A percentile compares a stretch with the other conserved stretches of the same genome.
Conservation (phyloP, 1,140 invertebrate species). For the Venustaconcha ellipsiformis region DNA sequence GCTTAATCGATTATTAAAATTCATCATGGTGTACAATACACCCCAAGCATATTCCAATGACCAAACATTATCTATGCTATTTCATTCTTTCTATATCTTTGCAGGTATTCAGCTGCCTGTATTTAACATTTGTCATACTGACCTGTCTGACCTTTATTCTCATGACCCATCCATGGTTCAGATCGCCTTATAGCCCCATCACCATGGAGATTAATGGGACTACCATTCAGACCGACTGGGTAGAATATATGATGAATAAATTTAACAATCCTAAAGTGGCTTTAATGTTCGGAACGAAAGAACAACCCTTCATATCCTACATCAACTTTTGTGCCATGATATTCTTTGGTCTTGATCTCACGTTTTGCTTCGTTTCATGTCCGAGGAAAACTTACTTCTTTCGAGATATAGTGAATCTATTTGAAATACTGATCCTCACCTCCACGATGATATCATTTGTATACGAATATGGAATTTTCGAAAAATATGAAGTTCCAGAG, state of each 20-base stretch:
- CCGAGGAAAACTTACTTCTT: slow-evolving; percentile 64
- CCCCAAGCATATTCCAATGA: too few species aligned
- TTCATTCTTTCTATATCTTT: slow-evolving; percentile 1
- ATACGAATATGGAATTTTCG: background rate
- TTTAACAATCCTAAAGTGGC: slow-evolving; percentile 19
- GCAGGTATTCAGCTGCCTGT: slow-evolving; percentile 34
- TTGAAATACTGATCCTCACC: slow-evolving; percentile 59
- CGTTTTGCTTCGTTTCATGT: slow-evolving; percentile 55
- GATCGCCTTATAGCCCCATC: slow-evolving; percentile 9
- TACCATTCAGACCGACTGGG: background rate
- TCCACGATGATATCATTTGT: slow-evolving; percentile 14
- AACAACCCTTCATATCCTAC: slow-evolving; percentile 15
- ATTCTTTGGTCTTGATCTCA: slow-evolving; percentile 66
- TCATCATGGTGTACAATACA: too few species aligned
- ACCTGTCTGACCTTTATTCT: slow-evolving; percentile 30
- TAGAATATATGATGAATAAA: slow-evolving; percentile 1
- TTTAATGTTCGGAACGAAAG: slow-evolving; percentile 1
- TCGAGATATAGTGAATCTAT: slow-evolving; percentile 63
- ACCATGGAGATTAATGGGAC: slow-evolving; percentile 7
- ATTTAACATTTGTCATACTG: slow-evolving; percentile 37
- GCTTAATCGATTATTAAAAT: too few species aligned
- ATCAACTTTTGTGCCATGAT: slow-evolving; percentile 55
- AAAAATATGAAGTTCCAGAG: background rate
- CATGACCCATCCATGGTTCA: slow-evolving; percentile 26
- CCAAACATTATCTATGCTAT: too few species aligned